Evolutionary conservation across 92 coral and sea anemone species (phyloP).

Genomic region (Diadumene lineata): DNA sequence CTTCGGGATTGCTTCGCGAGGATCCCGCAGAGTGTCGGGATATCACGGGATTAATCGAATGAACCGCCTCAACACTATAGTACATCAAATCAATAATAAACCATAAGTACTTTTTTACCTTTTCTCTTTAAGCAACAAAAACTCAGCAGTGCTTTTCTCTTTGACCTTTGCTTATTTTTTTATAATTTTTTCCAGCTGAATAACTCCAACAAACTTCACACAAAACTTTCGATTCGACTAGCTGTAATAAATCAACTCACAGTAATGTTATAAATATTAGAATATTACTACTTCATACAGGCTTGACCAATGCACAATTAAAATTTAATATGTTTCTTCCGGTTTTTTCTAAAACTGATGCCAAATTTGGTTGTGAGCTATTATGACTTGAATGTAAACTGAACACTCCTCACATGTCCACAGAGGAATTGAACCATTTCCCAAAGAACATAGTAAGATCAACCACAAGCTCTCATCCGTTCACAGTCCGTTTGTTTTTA

Average conservation of each 20-base stretch:
- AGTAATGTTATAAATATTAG: too few species aligned
- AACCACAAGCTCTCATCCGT: too few species aligned
- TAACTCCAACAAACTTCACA: not conserved
- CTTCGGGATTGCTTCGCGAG: conserved; percentile 27
- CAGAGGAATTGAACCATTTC: not conserved
- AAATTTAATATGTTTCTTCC: not conserved
- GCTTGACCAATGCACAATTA: too few species aligned
- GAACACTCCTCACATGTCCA: not conserved
- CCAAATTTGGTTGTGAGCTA: not conserved
- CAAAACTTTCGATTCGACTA: too few species aligned
- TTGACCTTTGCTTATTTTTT: not conserved
- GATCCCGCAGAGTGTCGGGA: not conserved
- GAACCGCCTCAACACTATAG: not conserved
- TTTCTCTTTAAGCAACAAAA: not conserved
- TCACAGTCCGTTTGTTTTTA: too few species aligned
- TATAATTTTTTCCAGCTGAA: not conserved
- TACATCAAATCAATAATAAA: too few species aligned
- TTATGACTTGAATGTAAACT: not conserved
- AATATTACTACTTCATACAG: too few species aligned
- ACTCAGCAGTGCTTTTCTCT: not conserved
- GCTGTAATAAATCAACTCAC: too few species aligned
- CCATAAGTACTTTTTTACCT: not conserved
- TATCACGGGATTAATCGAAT: not conserved
- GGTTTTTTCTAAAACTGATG: not conserved
- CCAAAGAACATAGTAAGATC: not conserved